Evolutionary conservation across 1,140 invertebrate genomes (phyloP).

Genomic region (Helicoverpa armigera): DNA sequence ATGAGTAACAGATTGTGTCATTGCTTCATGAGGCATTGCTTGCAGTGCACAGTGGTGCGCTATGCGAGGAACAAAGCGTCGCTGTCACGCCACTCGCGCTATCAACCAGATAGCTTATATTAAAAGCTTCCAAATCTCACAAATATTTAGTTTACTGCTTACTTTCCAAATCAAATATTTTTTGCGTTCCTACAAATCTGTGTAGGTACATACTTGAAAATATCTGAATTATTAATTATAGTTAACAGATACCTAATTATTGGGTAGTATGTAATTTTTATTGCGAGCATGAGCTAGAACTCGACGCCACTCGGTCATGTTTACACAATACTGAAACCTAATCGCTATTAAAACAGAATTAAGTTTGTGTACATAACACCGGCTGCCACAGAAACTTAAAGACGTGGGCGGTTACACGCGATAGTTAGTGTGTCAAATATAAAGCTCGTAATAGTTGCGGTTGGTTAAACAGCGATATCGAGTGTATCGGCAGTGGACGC

Average conservation of each 20-base stretch:
- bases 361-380: background rate
- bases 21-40: background rate
- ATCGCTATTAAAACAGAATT: background rate
- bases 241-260: background rate
- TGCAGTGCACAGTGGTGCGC: background rate
- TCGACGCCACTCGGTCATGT: background rate
- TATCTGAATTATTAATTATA: background rate
- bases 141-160: background rate
- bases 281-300: background rate
- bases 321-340: background rate
- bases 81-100: background rate
- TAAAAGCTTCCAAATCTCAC: background rate
- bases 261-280: background rate
- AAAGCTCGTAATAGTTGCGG: background rate
- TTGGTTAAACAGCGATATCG: too few relatives aligned
- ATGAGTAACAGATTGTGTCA: slow-evolving; percentile 19
- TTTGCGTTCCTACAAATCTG: too few relatives aligned
- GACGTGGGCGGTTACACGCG: background rate
- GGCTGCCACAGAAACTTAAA: background rate
- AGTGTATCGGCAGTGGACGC: background rate
- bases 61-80: too few relatives aligned
- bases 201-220: too few relatives aligned
- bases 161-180: too few relatives aligned
- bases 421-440: background rate
- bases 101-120: background rate